Evolutionary conservation across 2,888 invertebrate genomes (phyloP), one percentile per base, ranked within the genome.

Genomic region (Pinctada fucata): DNA sequence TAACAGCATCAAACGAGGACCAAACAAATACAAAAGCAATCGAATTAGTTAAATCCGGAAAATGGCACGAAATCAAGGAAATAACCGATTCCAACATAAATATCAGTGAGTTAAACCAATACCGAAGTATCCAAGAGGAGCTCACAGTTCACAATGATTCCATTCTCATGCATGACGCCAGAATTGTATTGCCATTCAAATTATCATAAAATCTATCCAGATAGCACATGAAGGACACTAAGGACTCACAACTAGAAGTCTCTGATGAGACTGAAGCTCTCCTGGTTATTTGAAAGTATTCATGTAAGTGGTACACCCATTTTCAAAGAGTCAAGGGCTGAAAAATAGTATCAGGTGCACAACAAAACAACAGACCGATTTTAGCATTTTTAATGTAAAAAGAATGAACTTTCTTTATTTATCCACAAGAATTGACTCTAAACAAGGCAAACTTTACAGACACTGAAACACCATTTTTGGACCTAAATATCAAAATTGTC

Each of bases 221-320:
- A 10, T 85, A n/a, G 85, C 82, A 13, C 87, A 87, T 68, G 82
- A 83, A 71, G 82, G 87, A 10, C 87, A 88, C 67, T 84, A 85
- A 74, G 86, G 86, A 6, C 70, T 86, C 2, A 74, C 72, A 31
- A 31, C 31, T 31, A 31, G 31, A 31, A 31, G 31, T 31, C 31
- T 31, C 31, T 31, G 31, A 31, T 1, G 31, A 31, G 31, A 31
- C 31, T 31, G 31, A 31, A 31, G 31, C 31, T 31, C 31, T 31
- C 31, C 31, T 31, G 31, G 31, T 31, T 31, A 1, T 31, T 31
- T 31, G 31, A 31, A 31, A 31, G 31, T 31, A 31, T 31, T 31
- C 31, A 31, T 31, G 31, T 31, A 31, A 31, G 31, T 31, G 31
- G 31, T 31, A 31, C 31, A 31, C 31, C 31, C 31, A 31, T 31